These are phyloP conservation scores for Cyanoramphus novaezelandiae DNA, from an alignment of 2,113 vertebrate species.

Conservation along the genomic window DNA sequence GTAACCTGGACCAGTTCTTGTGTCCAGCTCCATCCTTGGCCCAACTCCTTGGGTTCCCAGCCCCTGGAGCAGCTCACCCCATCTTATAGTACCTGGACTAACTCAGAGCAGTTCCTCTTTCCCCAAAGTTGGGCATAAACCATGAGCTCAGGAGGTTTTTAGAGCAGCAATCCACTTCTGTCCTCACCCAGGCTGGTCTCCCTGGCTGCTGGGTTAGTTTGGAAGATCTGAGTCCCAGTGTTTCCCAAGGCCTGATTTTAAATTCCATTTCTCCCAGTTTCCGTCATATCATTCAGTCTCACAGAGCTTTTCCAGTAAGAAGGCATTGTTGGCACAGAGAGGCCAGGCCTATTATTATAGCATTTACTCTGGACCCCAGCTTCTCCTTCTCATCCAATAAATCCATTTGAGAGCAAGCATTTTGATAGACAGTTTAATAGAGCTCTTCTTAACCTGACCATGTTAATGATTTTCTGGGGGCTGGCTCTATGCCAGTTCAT, in stretches of 20 bases:
- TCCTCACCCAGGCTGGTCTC: neutral
- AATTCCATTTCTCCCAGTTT: neutral
- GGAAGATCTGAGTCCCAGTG: neutral
- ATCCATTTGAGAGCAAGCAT: constrained; percentile 69
- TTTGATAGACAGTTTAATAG: constrained; percentile 76
- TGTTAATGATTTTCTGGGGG: constrained; percentile 68
- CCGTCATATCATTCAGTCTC: neutral
- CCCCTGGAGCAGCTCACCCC: neutral
- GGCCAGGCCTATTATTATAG: constrained; percentile 3
- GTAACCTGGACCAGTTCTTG: neutral
- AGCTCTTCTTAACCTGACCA: constrained; percentile 69
- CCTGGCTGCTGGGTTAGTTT: neutral
- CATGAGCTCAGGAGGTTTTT: neutral
- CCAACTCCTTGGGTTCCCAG: neutral
- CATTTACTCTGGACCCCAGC: constrained; percentile 39
- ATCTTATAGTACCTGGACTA: neutral
- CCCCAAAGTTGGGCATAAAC: neutral
- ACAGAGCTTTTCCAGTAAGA: constrained; percentile 21
- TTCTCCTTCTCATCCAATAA: constrained; percentile 67
- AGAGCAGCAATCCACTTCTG: neutral
- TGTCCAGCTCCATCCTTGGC: neutral
- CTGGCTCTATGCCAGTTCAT: constrained; percentile 59
- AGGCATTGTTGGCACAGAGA: constrained; percentile 4
- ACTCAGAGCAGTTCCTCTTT: neutral
- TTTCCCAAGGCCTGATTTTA: neutral